Evolutionary conservation across 2,888 invertebrate species (phyloP), one percentile per base, ranked within the genome.

Genomic region (Eristalinus sepulchralis): DNA sequence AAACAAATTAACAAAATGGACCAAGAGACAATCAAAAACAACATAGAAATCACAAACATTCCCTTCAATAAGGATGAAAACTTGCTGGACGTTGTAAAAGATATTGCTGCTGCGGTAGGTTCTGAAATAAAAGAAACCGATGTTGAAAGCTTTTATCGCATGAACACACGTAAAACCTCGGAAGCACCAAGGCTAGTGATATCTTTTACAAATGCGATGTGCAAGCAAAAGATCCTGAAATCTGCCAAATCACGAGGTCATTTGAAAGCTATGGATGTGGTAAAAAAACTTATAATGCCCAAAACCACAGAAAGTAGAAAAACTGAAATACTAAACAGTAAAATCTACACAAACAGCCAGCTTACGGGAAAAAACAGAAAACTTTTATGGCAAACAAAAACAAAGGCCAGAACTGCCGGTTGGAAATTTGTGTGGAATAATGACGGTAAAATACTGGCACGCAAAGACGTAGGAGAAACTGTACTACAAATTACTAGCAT

Each of bases 71-170:
- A 64, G 20, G 39, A 64, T 17, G 39, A 64, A 64, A n/a, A 64
- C 17, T 20, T 64, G 13, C 2, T 64, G 64, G 10, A 64, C 11
- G 22, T 64, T 0, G 64, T 64, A 4, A 64, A 36, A 20, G 13
- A 17, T 3, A 36, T 64, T 8, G 64, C 17, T 17, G 36, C 34
- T 17, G 20, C 64, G 8, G 34, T 39, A 1, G 64, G 39, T 10
- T 8, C 64, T 36, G 20, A 64, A 34, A 63, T 63, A 17, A 63
- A 63, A 10, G 17, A n/a, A n/a, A 64, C 64, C 17, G 64, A 64
- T 11, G 34, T 64, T 20, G 64, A 64, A 17, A 64, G 53, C 6
- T 13, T 66, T 11, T 31, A 66, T 24, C 17, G 53, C 13, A 53
- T 53, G 1, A 53, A 53, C 53, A 53, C 17, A 2, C 9, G 17